Evolutionary conservation across 2,113 vertebrate species (phyloP).

Genomic region (Synchiropus splendidus): DNA sequence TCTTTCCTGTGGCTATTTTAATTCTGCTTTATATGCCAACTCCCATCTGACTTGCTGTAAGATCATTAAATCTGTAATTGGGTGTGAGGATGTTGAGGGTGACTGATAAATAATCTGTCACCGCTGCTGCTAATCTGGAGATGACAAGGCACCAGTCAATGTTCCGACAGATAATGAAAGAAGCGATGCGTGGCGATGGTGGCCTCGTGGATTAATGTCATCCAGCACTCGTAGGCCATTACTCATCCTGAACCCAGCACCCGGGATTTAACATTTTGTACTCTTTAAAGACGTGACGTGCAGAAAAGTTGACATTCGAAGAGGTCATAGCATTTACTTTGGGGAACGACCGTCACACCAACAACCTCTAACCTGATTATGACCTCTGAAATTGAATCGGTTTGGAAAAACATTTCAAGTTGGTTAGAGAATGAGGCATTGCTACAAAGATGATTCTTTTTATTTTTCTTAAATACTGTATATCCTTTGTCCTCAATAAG

Average conservation of each 20-base stretch:
- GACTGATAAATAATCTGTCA: slow-evolving; percentile 13
- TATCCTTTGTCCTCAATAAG: no score
- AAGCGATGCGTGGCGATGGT: slow-evolving; percentile 24
- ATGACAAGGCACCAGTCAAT: slow-evolving; percentile 19
- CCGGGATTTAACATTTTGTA: slow-evolving; percentile 10
- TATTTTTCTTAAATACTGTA: no score
- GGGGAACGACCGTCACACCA: not conserved
- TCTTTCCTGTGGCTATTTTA: no score
- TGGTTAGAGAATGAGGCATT: no score
- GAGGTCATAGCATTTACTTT: not conserved
- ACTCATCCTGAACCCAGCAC: slow-evolving; percentile 14
- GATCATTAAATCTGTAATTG: slow-evolving; percentile 4
- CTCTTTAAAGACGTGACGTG: slow-evolving; percentile 1
- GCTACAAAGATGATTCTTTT: no score
- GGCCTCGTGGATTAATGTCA: slow-evolving; percentile 29
- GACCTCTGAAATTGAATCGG: no score
- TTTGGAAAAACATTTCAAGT: no score
- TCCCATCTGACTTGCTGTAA: slow-evolving; percentile 1
- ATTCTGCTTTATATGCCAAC: no score
- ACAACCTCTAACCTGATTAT: no score
- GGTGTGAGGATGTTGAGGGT: not conserved
- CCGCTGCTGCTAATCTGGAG: slow-evolving; percentile 6
- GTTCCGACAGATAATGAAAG: slow-evolving; percentile 22
- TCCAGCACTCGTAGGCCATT: slow-evolving; percentile 22
- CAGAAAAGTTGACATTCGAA: slow-evolving; percentile 4